phyloP scores from a whole-genome alignment of 2,797 vertebrate species.

The Gambusia yucatana region DNA sequence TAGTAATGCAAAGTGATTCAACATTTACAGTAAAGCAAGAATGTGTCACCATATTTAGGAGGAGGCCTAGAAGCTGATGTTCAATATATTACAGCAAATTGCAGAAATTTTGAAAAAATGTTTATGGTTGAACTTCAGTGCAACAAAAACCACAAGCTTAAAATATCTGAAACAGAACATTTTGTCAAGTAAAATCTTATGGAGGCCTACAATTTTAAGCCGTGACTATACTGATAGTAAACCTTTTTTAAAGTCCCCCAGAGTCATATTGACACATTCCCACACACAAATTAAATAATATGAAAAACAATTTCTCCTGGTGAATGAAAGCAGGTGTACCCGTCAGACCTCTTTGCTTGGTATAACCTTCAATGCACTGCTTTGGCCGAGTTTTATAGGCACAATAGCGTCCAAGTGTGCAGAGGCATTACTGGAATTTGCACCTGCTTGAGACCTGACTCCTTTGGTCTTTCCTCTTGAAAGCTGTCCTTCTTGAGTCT shows the following conservation, averaged over 20 bases:
- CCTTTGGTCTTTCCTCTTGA: constrained; percentile 48
- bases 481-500: constrained; percentile 33
- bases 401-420: constrained; percentile 51
- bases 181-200: not conserved
- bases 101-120: not conserved
- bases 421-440: constrained; percentile 82
- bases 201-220: not conserved
- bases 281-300: constrained; percentile 11
- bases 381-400: constrained; percentile 60
- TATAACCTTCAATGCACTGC: constrained; percentile 44
- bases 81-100: not conserved
- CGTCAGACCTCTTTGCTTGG: constrained; percentile 59
- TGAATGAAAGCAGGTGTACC: constrained; percentile 49
- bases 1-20: not conserved
- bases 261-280: not conserved
- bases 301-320: constrained; percentile 18
- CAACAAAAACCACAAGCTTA: not conserved
- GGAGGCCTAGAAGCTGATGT: not conserved
- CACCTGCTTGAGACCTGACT: constrained; percentile 76
- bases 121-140: not conserved
- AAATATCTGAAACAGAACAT: not conserved
- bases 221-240: constrained; percentile 25
- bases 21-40: not conserved
- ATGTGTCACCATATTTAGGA: not conserved
- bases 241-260: not conserved